phyloP scores from a whole-genome alignment of 2,113 vertebrate species.

The Oryzias curvinotus region DNA sequence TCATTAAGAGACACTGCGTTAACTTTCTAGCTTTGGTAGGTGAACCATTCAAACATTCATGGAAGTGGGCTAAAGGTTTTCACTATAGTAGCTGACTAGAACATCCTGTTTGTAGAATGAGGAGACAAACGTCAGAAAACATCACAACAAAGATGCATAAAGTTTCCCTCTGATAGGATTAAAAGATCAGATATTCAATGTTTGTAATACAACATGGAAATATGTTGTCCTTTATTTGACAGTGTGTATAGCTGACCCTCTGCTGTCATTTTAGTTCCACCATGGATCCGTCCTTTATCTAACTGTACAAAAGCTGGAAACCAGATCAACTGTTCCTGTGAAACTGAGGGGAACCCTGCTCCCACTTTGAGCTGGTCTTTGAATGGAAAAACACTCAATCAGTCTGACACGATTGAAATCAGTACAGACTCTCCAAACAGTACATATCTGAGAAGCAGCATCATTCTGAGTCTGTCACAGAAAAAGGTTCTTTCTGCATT shows the following conservation, averaged over 20 bases:
- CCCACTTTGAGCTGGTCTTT: constrained; percentile 32
- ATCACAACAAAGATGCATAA: too few species aligned
- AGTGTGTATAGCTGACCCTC: not conserved
- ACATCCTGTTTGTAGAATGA: too few species aligned
- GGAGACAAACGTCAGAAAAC: too few species aligned
- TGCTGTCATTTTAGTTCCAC: constrained; percentile 6
- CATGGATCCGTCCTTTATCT: constrained; percentile 31
- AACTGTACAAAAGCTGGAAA: constrained; percentile 5
- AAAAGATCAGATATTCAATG: too few species aligned
- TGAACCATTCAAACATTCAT: too few species aligned
- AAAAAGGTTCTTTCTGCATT: constrained; percentile 2
- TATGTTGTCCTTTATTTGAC: not conserved
- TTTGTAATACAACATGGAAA: not conserved
- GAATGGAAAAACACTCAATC: constrained; percentile 12
- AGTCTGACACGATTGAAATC: not conserved
- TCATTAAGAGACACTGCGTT: too few species aligned
- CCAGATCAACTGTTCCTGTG: constrained; percentile 40
- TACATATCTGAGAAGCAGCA: constrained; percentile 18
- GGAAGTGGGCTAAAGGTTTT: too few species aligned
- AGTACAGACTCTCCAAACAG: not conserved
- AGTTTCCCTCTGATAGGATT: too few species aligned
- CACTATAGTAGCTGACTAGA: too few species aligned
- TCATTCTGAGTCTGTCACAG: constrained; percentile 10
- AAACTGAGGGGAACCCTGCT: constrained; percentile 31
- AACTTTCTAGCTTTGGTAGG: too few species aligned